Percentiles rank a stretch among this genome's conserved stretches.
Conservation (phyloP, 1,140 invertebrate species). For the Pinna nobilis region DNA sequence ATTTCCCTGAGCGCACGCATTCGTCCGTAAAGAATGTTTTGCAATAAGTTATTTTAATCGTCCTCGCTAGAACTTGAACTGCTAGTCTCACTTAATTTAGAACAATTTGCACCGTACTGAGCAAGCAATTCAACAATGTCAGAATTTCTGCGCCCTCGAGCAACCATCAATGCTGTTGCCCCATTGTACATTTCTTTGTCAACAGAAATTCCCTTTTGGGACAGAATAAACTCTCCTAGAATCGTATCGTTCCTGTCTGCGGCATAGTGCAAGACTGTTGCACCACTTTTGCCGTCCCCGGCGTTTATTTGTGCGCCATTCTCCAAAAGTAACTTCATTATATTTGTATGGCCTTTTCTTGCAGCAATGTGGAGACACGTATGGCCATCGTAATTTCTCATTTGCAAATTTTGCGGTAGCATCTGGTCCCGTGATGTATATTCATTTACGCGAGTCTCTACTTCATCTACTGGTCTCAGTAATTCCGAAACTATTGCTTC, state of each 20-base stretch:
- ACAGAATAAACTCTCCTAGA: slow-evolving; percentile 20
- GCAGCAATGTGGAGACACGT: slow-evolving; percentile 91
- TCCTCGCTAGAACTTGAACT: slow-evolving; percentile 29
- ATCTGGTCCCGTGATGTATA: slow-evolving; percentile 11
- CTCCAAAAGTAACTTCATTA: slow-evolving; percentile 95
- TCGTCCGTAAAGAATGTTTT: too few species aligned
- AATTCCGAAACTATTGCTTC: slow-evolving; percentile 80
- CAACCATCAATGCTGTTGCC: slow-evolving; percentile 22
- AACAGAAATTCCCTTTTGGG: slow-evolving; percentile 11
- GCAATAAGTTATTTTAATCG: too few species aligned
- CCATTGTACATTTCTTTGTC: slow-evolving; percentile 41
- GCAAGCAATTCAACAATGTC: slow-evolving; percentile 26
- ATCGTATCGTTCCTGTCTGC: slow-evolving; percentile 14
- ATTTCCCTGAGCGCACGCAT: too few species aligned
- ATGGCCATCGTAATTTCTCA: slow-evolving; percentile 34
- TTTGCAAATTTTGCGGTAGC: slow-evolving; percentile 30
- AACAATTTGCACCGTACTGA: slow-evolving; percentile 14
- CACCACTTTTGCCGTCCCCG: slow-evolving; percentile 81
- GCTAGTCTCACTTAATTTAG: not conserved
- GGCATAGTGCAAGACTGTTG: slow-evolving; percentile 37
- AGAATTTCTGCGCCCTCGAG: slow-evolving; percentile 5
- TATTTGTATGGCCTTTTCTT: slow-evolving; percentile 94
- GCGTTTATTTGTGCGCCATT: slow-evolving; percentile 97
- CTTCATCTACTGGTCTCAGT: slow-evolving; percentile 79
- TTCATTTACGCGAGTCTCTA: slow-evolving; percentile 29